Evolutionary conservation across 2,113 vertebrate species (phyloP), one percentile per base, ranked within the genome.

Genomic region (Heteronetta atricapilla): DNA sequence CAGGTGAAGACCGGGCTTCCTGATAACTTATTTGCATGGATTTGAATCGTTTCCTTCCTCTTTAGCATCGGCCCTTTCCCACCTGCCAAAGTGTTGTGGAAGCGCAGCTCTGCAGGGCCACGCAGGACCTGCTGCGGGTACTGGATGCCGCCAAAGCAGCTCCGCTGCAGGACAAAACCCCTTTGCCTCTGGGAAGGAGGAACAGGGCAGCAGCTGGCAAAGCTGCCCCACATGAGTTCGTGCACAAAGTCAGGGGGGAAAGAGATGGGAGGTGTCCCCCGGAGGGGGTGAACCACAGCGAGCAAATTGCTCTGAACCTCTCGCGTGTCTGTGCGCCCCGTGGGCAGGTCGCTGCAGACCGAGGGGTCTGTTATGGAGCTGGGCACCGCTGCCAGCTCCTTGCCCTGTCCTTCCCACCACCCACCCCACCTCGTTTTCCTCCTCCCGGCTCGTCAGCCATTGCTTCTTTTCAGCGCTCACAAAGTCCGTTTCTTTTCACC

Each of bases 201-300:
- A 25, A 31, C 33, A 44, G 38, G 48, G 31, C 38, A 90, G 42
- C 20, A 33, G 34, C 53, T 68, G 75, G 33, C 23, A 84, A 91
- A 90, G 75, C n/a, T 4, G 0, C 6, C 0, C 0, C n/a, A 67
- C 36, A 46, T 31, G 12, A 72, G 34, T 64, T 56, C 40, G 15
- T 20, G 31, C 16, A 34, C 68, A 40, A 26, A 66, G 38, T 50
- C 36, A 62, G 72, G 12, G 58, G 53, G 28, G 20, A 72, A 84
- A 66, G 38, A 55, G 31, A 34, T 10, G 31, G 59, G 31, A 56
- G 4, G 0, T 10, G 13, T 64, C 44, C 69, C 36, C 62, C 46
- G 25, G 36, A 44, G 55, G 4, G n/a, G 62, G 69, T 14, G 28
- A 80, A 70, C 16, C 40, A 70, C 46, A 46, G 62, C 0, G 1